A percentile compares a stretch with the other conserved stretches of the same genome.
These are phyloP conservation scores for Dorcus hopei DNA, from an alignment of 2,888 invertebrate species.

Conservation along the genomic window DNA sequence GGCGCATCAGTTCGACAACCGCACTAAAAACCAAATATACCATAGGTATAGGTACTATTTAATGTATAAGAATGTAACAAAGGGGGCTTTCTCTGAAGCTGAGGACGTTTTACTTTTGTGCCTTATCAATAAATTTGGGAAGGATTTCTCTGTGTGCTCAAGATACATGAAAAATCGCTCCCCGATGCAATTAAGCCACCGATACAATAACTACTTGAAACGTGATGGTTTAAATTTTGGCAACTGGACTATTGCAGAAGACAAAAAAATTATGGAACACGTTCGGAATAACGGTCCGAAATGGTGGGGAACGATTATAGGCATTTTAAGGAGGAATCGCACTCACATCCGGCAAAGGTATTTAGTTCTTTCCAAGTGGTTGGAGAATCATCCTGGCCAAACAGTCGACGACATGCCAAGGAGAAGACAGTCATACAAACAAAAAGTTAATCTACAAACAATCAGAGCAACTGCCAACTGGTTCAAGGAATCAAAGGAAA, in stretches of 20 bases:
- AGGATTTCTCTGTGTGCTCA: slow-evolving; percentile 55
- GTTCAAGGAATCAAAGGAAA: background rate
- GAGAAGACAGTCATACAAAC: slow-evolving; percentile 26
- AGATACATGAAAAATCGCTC: slow-evolving; percentile 62
- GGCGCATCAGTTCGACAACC: slow-evolving; percentile 58
- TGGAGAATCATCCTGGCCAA: slow-evolving; percentile 49
- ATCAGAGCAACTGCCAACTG: slow-evolving; percentile 1
- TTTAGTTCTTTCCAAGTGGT: slow-evolving; percentile 51
- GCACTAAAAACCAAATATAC: slow-evolving; percentile 65
- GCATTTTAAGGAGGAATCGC: slow-evolving; percentile 48
- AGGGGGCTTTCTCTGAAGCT: slow-evolving; percentile 62
- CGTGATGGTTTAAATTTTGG: slow-evolving; percentile 46
- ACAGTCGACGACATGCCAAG: slow-evolving; percentile 46
- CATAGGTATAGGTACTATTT: slow-evolving; percentile 53
- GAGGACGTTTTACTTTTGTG: slow-evolving; percentile 67
- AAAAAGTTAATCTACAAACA: background rate
- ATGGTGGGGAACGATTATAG: slow-evolving; percentile 47
- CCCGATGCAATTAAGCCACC: slow-evolving; percentile 57
- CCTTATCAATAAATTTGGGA: slow-evolving; percentile 60
- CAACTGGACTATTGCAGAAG: slow-evolving; percentile 62
- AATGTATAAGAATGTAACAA: slow-evolving; percentile 51
- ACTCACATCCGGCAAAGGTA: slow-evolving; percentile 53
- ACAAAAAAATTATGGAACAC: slow-evolving; percentile 56
- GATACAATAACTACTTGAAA: slow-evolving; percentile 55
- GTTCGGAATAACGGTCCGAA: slow-evolving; percentile 52